phyloP scores from a whole-genome alignment of 2,888 invertebrate species.

The Drosophila percnosoma region DNA sequence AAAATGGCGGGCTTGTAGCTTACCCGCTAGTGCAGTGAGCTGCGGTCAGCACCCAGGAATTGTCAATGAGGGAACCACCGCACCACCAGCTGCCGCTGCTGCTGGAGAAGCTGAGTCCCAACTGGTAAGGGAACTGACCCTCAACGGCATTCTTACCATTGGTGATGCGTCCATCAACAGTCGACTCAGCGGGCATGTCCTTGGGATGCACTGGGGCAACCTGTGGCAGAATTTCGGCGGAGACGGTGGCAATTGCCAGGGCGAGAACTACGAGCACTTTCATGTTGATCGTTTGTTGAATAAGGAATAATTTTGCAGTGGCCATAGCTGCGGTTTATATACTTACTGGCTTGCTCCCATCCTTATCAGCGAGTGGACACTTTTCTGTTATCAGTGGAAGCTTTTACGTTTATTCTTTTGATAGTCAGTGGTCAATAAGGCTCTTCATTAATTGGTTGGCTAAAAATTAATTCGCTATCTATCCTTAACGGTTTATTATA shows the following conservation, averaged over 20 bases:
- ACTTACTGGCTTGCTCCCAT: neutral
- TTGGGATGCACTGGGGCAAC: constrained; percentile 61
- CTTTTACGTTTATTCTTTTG: constrained; percentile 6
- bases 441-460: neutral
- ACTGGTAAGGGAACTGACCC: constrained; percentile 77
- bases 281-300: constrained; percentile 52
- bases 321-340: constrained; percentile 24
- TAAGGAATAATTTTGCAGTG: constrained; percentile 48
- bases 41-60: constrained; percentile 72
- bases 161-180: constrained; percentile 74
- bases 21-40: constrained; percentile 80
- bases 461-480: constrained; percentile 13
- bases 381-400: constrained; percentile 6
- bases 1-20: constrained; percentile 14
- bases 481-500: constrained; percentile 2
- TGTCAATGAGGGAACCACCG: constrained; percentile 76
- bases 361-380: constrained; percentile 13
- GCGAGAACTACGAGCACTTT: constrained; percentile 70
- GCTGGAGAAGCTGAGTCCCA: constrained; percentile 69
- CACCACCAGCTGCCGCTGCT: constrained; percentile 70
- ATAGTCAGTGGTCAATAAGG: constrained; percentile 5
- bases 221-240: constrained; percentile 59
- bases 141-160: constrained; percentile 67
- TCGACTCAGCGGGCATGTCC: constrained; percentile 39
- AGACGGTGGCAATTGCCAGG: constrained; percentile 66